Conservation (phyloP, 2,113 vertebrate genomes). For the Crotalus helleri region DNA sequence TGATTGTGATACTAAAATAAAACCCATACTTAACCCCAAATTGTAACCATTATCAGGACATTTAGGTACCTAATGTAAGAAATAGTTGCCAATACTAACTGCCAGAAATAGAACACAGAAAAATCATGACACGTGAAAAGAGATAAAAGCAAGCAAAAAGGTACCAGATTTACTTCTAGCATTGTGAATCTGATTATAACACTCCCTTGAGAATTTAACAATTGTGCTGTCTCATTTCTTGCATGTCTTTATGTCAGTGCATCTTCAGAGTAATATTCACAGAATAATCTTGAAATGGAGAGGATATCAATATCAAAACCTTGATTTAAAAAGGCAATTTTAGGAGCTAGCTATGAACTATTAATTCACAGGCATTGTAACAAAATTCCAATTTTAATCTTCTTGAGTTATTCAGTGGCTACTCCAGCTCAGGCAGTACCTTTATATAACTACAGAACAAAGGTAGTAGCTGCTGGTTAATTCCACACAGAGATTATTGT, state of each 20-base stretch:
- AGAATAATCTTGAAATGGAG: neutral
- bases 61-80: neutral
- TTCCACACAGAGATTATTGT: conserved; percentile 11
- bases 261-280: neutral
- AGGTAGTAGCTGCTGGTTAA: conserved; percentile 25
- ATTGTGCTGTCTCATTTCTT: neutral
- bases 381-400: conserved; percentile 28
- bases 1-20: conserved; percentile 33
- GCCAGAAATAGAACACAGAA: conserved; percentile 12
- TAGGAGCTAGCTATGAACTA: neutral
- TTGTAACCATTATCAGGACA: neutral
- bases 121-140: neutral
- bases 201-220: neutral
- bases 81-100: neutral
- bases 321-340: neutral
- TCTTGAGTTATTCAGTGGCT: neutral
- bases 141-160: neutral
- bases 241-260: neutral
- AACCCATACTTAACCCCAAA: conserved; percentile 13
- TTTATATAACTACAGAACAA: conserved; percentile 23
- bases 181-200: neutral
- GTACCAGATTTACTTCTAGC: neutral
- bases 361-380: neutral
- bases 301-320: neutral
- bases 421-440: neutral